phyloP scores from a whole-genome alignment of 2,888 invertebrate species.

The Strigamia crassipes region DNA sequence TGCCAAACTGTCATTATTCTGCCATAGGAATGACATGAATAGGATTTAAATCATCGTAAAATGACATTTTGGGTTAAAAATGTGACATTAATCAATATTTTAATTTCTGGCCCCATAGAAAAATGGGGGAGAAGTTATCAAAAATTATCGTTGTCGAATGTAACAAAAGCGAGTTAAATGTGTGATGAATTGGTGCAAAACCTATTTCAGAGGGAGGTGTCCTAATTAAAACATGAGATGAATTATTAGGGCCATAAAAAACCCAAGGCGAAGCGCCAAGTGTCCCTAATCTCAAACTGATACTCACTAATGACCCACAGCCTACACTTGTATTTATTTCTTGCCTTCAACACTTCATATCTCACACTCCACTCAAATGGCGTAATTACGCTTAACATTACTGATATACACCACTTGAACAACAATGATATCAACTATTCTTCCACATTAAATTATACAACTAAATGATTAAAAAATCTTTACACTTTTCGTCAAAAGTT shows the following conservation, averaged over 20 bases:
- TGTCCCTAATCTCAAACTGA: slow-evolving; percentile 34
- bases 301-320: slow-evolving; percentile 37
- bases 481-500: too few species aligned
- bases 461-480: too few species aligned
- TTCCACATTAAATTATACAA: not conserved
- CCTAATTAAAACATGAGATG: slow-evolving; percentile 37
- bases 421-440: not conserved
- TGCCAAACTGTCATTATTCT: not conserved
- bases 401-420: slow-evolving; percentile 11
- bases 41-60: too few species aligned
- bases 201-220: slow-evolving; percentile 1
- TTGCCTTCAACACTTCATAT: slow-evolving; percentile 37
- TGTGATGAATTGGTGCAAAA: slow-evolving; percentile 13
- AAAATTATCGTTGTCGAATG: not conserved
- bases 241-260: slow-evolving; percentile 33
- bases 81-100: slow-evolving; percentile 14
- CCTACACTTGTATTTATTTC: slow-evolving; percentile 37
- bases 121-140: not conserved
- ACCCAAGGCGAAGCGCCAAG: slow-evolving; percentile 13
- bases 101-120: not conserved
- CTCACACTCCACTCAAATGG: slow-evolving; percentile 31
- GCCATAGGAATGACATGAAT: not conserved
- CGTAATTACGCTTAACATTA: slow-evolving; percentile 22
- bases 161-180: slow-evolving; percentile 12
- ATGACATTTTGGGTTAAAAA: not conserved